Evolutionary conservation across 2,113 vertebrate species (phyloP), one percentile per base, ranked within the genome.

Genomic region (Ictidomys tridecemlineatus): DNA sequence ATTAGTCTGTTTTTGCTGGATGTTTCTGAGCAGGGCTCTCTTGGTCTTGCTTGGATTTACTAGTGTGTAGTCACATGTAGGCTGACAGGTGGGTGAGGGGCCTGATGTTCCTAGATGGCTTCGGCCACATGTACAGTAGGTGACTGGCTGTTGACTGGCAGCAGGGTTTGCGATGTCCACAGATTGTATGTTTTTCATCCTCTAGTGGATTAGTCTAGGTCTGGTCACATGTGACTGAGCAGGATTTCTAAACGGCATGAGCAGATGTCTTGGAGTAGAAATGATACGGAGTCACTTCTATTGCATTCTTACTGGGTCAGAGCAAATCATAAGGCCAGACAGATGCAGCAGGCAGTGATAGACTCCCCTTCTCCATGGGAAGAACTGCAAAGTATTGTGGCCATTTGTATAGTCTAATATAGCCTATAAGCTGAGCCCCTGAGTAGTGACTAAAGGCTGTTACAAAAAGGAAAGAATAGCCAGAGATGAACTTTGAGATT

Each of bases 161-260:
- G 1, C 30, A 16, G 24, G 2, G 7, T 13, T 10, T 5, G 14
- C 0, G 20, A 12, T 1, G 42, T 48, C 42, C 30, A 1, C 9
- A 53, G 28, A 11, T 32, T 58, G 45, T 45, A 2, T n/a, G 11
- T 53, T 70, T 22, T 58, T 82, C 34, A 30, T 56, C 17, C 28
- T 53, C 32, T 16, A 42, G 76, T 11, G 72, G 39, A 0, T 2
- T 0, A 8, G 13, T 13, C 48, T 30, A 72, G n/a, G 26, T 85
- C 58, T 58, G 26, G 63, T 63, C 26, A 32, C 34, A 28, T 34
- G 53, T 28, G 61, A 42, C 79, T 17, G 16, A 34, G 18, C 37
- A 22, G 22, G 26, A 13, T 73, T 90, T 58, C 53, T 20, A 2
- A 45, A 5, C 17, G 77, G 74, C 37, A 56, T 77, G 85, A 58